These are phyloP conservation scores for Flexamia atlantica DNA, from an alignment of 2,888 invertebrate genomes.

Conservation along the genomic window DNA sequence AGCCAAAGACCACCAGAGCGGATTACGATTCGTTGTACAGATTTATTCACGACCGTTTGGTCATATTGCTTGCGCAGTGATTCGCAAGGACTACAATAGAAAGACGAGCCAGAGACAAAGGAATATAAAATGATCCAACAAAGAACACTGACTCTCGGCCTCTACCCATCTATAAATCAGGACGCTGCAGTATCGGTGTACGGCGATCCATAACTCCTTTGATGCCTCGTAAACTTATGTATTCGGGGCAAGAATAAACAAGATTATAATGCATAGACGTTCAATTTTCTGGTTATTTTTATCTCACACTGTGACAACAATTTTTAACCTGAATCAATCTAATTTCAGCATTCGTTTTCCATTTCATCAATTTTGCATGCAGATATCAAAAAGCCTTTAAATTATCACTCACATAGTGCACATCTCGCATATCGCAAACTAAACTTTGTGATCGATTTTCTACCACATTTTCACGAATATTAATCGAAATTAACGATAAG, in stretches of 20 bases:
- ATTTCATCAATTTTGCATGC: too few species aligned
- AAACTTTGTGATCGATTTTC: too few species aligned
- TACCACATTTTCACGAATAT: too few species aligned
- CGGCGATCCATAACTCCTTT: conserved; percentile 12
- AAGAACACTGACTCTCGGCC: background rate
- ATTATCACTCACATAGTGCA: too few species aligned
- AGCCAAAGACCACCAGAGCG: background rate
- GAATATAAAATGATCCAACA: conserved; percentile 25
- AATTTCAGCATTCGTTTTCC: too few species aligned
- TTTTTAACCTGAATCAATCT: too few species aligned
- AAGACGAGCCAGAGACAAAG: conserved; percentile 23
- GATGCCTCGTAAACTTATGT: conserved; percentile 17
- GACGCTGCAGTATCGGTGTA: conserved; percentile 10
- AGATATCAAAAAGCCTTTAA: too few species aligned
- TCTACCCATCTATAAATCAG: conserved; percentile 10
- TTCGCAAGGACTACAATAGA: background rate
- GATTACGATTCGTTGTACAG: background rate
- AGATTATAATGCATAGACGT: background rate
- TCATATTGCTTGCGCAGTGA: background rate
- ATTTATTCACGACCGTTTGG: background rate
- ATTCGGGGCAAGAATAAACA: background rate
- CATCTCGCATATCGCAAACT: too few species aligned
- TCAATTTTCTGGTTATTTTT: too few species aligned
- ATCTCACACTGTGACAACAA: background rate
- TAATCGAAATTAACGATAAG: too few species aligned